Conservation (phyloP, 2,888 invertebrate genomes). For the Unio pictorum region DNA sequence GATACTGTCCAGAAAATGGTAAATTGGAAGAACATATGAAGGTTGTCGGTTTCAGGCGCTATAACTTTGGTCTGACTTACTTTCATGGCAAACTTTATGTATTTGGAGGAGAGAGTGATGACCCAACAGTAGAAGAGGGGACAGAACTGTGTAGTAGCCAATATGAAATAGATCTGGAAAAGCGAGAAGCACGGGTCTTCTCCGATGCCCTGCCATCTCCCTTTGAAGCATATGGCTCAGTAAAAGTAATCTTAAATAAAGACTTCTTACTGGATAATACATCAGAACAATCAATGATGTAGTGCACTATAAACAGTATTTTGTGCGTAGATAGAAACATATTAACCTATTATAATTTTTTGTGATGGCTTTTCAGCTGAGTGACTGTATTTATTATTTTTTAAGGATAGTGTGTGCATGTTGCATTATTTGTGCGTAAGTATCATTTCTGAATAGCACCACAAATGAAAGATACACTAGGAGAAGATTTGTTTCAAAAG, state of each 20-base stretch:
- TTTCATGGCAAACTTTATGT: constrained; percentile 36
- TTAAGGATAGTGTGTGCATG: no score
- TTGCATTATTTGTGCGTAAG: no score
- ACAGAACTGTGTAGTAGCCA: constrained; percentile 38
- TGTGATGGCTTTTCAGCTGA: no score
- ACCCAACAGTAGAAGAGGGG: constrained; percentile 42
- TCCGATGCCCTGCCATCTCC: constrained; percentile 39
- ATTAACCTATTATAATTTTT: no score
- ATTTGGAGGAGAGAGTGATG: constrained; percentile 42
- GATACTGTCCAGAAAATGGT: constrained; percentile 29
- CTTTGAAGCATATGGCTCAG: constrained; percentile 40
- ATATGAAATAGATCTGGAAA: constrained; percentile 23
- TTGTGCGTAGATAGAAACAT: no score
- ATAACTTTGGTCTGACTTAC: constrained; percentile 39
- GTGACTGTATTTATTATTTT: no score
- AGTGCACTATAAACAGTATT: no score
- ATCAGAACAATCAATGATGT: no score
- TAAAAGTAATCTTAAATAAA: constrained; percentile 30
- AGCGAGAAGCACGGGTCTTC: constrained; percentile 19
- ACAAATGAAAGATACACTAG: no score
- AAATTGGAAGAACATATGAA: constrained; percentile 29
- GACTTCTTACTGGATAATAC: constrained; percentile 15
- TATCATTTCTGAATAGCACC: no score
- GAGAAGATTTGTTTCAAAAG: no score
- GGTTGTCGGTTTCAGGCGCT: constrained; percentile 38